Evolutionary conservation across 2,888 invertebrate genomes (phyloP), one percentile per base, ranked within the genome.

Genomic region (Lasioglossum vierecki): DNA sequence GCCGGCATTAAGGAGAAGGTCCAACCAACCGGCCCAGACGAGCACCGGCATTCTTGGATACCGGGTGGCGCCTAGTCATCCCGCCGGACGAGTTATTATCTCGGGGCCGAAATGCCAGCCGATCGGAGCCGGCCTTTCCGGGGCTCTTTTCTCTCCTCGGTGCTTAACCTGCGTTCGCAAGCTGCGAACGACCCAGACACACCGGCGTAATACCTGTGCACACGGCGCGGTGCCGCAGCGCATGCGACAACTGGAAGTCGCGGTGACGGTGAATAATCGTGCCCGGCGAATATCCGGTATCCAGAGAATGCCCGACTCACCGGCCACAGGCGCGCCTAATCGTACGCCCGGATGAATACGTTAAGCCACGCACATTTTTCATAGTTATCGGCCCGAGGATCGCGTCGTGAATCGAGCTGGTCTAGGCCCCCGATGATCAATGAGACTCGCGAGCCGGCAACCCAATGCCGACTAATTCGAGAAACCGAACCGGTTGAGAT

Each of bases 61-160:
- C 84, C 86, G 91, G 90, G 85, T 91, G 92, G 91, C 91, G 93
- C 92, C 93, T 91, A 93, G 92, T 92, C 91, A 91, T 92, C 91
- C 87, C 80, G 88, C 82, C 83, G 87, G 88, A 92, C 92, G 89
- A 93, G 92, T 93, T 93, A 93, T 93, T 93, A 93, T 93, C 93
- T 92, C 90, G 84, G 88, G n/a, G 86, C 87, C 88, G 85, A 89
- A 88, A 89, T 87, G 71, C 82, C 82, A 72, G 77, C 72, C 77
- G 79, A 70, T 30, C 35, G 44, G 70, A n/a, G 57, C 57, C 53
- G 53, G 49, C 49, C 72, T 78, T 83, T 82, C 60, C 75, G 68
- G 68, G 68, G 39, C 68, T 68, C 68, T 70, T 11, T 22, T 4
- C 68, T 70, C 57, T 11, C 57, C 4, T 57, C 35, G 49, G 57